Evolutionary conservation across 2,888 invertebrate species (phyloP), one percentile per base, ranked within the genome.

Genomic region (Malthinus seriepunctatus): DNA sequence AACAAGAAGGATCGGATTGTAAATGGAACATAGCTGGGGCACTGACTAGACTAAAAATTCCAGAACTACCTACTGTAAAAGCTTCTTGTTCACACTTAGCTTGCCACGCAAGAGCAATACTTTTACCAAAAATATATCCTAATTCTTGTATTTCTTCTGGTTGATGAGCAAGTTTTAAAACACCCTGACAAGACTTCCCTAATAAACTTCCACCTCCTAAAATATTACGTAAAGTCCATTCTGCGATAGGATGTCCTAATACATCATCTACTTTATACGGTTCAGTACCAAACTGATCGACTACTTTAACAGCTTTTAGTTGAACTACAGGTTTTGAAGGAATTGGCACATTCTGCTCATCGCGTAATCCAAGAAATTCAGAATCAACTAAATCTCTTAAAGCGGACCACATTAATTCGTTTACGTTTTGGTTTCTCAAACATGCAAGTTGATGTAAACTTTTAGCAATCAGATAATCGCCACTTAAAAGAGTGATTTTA

Each of bases 401-500:
- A 0, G 95, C 93, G 46, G 90, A 90, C 6, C 94, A 93, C 82
- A 97, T 93, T 62, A 94, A 79, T 78, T 93, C 93, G 7, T 94
- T 91, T 48, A 96, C 83, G 82, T 95, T 87, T 78, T 88, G 88
- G 71, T 89, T 88, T 68, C 86, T 83, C 57, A 95, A 82, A 65
- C 87, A 88, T 37, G 96, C 95, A 58, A 97, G 81, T 73, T 93
- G 94, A 0, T 88, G 87, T 73, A 91, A 93, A 52, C 94, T 94
- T 75, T 91, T 95, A 9, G 91, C 93, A 7, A 97, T 81, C 45
- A 97, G 81, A 73, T 95, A 96, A 78, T 97, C 97, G 7, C 79
- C 97, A 72, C 93, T 92, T 7, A 97, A 84, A 33, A 97, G 81
- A 0, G 96, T 94, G 70, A 97, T 94, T 82, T 96, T 97, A 79